A percentile compares a stretch with the other conserved stretches of the same genome.
Evolutionary conservation across 2,797 vertebrate species (phyloP).

Genomic region (Hydrophis major): DNA sequence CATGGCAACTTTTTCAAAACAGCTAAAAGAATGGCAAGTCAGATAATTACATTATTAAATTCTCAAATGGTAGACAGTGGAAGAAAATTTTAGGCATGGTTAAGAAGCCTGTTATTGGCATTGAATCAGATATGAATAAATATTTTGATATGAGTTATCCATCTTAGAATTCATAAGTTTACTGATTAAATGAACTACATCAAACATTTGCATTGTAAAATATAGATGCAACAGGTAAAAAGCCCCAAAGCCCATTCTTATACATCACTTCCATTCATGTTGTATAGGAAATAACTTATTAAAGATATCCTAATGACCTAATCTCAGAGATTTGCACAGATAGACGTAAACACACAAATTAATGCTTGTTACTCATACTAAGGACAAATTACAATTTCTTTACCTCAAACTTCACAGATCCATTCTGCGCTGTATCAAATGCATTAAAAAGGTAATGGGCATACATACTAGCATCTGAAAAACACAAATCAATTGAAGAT

Average conservation of each 20-base stretch:
- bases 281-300: neutral
- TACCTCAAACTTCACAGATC: conserved; percentile 98
- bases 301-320: neutral
- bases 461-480: conserved; percentile 93
- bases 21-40: neutral
- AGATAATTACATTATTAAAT: neutral
- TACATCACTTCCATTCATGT: neutral
- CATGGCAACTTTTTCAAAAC: neutral
- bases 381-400: neutral
- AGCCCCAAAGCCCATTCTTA: neutral
- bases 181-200: neutral
- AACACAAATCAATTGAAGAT: conserved; percentile 29
- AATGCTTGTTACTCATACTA: neutral
- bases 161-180: neutral
- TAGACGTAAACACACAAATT: neutral
- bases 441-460: conserved; percentile 98
- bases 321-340: neutral
- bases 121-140: neutral
- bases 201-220: neutral
- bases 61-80: neutral
- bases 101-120: neutral
- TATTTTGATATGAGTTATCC: neutral
- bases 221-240: neutral
- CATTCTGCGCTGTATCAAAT: conserved; percentile 91
- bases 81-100: neutral